These are phyloP conservation scores for Pelochelys cantorii DNA, from an alignment of 2,797 vertebrate genomes.

Conservation along the genomic window DNA sequence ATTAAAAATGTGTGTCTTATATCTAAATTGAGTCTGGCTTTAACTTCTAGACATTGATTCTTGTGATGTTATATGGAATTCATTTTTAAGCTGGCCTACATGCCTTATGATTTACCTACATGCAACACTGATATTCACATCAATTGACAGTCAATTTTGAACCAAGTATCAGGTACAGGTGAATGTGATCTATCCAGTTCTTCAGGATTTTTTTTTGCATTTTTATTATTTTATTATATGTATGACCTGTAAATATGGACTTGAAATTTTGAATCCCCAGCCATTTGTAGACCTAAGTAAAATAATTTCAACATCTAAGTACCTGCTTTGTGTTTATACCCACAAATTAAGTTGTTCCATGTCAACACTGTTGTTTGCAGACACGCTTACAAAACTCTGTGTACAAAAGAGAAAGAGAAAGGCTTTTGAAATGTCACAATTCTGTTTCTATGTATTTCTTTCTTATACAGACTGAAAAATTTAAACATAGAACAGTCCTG, in stretches of 20 bases:
- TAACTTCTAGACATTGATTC: background rate
- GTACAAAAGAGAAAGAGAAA: background rate
- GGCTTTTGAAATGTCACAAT: constrained; percentile 23
- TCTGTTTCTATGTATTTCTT: background rate
- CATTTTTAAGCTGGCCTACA: background rate
- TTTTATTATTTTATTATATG: background rate
- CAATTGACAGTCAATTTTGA: background rate
- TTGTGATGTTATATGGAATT: background rate
- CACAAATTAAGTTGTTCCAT: background rate
- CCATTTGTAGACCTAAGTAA: background rate
- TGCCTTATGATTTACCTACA: background rate
- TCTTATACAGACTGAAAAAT: background rate
- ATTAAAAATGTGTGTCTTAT: background rate
- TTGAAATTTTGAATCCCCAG: background rate
- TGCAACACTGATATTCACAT: background rate
- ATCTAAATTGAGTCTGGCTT: constrained; percentile 8
- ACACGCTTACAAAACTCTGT: constrained; percentile 18
- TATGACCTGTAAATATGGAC: background rate
- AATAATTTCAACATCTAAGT: background rate
- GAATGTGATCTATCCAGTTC: background rate
- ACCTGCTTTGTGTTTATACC: background rate
- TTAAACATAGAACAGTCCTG: no score
- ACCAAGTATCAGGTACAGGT: background rate
- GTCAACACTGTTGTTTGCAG: background rate
- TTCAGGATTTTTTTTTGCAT: background rate